Conservation (phyloP, 2,888 invertebrate species). For the Leptinotarsa haldemani region DNA sequence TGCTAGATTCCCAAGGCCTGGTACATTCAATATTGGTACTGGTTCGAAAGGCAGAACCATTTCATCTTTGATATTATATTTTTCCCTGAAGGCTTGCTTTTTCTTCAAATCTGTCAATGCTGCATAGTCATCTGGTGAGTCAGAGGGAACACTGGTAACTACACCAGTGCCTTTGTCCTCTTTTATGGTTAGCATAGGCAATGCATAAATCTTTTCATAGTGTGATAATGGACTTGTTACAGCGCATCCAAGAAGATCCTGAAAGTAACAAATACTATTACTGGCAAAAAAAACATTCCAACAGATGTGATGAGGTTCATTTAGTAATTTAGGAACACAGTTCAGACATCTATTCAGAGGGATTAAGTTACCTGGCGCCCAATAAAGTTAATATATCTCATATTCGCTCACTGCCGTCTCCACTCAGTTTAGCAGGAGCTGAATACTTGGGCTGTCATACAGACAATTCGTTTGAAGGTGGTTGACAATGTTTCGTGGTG, state of each 20-base stretch:
- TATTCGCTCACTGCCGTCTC: no score
- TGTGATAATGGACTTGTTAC: slow-evolving; percentile 86
- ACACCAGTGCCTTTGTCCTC: slow-evolving; percentile 98
- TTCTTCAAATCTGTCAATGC: slow-evolving; percentile 95
- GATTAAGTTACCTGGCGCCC: no score
- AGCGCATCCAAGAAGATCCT: slow-evolving; percentile 85
- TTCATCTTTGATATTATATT: slow-evolving; percentile 87
- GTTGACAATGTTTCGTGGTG: no score
- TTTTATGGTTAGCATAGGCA: slow-evolving; percentile 98
- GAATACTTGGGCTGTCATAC: no score
- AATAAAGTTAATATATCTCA: no score
- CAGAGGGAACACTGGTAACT: slow-evolving; percentile 98
- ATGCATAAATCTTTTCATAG: slow-evolving; percentile 87
- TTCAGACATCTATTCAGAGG: no score
- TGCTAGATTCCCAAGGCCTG: slow-evolving; percentile 86
- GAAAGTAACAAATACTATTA: slow-evolving; percentile 23
- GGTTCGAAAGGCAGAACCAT: slow-evolving; percentile 71
- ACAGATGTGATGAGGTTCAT: no score
- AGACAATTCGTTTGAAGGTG: no score
- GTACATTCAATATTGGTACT: slow-evolving; percentile 92
- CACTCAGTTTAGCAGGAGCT: no score
- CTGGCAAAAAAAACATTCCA: not conserved
- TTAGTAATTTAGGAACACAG: no score
- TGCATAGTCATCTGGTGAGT: slow-evolving; percentile 98
- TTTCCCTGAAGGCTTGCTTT: slow-evolving; percentile 94